A percentile compares a stretch with the other conserved stretches of the same genome.
Conservation (phyloP, 2,888 invertebrate genomes). For the Scaptomyza tumidula region DNA sequence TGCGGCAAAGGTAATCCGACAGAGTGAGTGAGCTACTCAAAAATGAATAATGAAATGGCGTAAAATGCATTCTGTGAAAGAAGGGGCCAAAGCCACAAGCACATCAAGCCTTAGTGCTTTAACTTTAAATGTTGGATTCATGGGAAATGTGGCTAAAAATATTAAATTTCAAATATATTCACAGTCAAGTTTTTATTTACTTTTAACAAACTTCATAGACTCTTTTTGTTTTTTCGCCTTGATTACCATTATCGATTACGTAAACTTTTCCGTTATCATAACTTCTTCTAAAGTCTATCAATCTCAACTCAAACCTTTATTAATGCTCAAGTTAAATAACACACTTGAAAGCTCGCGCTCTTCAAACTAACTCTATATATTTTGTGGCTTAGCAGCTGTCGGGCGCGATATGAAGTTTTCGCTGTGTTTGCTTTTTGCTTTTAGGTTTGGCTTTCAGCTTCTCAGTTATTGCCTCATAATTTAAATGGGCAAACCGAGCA, state of each 20-base stretch:
- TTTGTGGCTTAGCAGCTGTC: conserved; percentile 33
- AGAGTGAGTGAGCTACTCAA: conserved; percentile 36
- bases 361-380: conserved; percentile 12
- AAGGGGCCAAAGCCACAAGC: conserved; percentile 6
- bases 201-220: not conserved
- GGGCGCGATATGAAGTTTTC: conserved; percentile 41
- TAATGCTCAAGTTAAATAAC: conserved; percentile 1
- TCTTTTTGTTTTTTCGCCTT: not conserved
- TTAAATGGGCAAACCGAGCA: conserved; percentile 73
- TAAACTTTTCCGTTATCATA: not conserved
- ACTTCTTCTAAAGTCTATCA: not conserved
- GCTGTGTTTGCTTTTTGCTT: conserved; percentile 26
- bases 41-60: conserved; percentile 11
- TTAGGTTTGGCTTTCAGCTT: conserved; percentile 33
- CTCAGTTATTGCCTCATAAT: conserved; percentile 62
- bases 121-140: not conserved
- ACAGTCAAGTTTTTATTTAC: not conserved
- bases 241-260: not conserved
- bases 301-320: not conserved
- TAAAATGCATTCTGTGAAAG: conserved; percentile 13
- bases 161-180: not conserved
- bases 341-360: conserved; percentile 2
- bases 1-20: conserved; percentile 25
- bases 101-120: conserved; percentile 18
- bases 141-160: not conserved